phyloP scores from a whole-genome alignment of 1,140 invertebrate species.

The Heliconius eleuchia region DNA sequence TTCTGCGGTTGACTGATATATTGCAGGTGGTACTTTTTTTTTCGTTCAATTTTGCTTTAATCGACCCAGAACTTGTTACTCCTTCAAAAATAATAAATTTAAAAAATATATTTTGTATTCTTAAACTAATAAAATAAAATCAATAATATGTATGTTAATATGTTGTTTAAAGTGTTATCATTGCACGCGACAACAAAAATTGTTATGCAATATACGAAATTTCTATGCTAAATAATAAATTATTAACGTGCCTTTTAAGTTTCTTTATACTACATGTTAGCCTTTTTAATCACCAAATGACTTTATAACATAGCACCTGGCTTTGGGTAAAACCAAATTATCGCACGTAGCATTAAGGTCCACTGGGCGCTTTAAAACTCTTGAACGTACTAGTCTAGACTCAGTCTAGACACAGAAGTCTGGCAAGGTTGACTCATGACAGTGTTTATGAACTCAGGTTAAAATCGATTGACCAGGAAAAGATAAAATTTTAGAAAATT shows the following conservation, averaged over 20 bases:
- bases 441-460: conserved; percentile 45
- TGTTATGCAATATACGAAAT: no score
- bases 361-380: conserved; percentile 20
- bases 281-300: background rate
- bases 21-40: conserved; percentile 9
- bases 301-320: background rate
- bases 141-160: no score
- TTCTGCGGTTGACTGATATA: conserved; percentile 32
- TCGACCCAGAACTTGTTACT: background rate
- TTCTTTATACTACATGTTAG: background rate
- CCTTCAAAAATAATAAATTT: background rate
- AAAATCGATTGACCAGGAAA: conserved; percentile 44
- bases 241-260: no score
- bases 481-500: conserved; percentile 17
- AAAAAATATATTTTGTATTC: background rate
- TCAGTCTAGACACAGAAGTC: conserved; percentile 36
- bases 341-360: conserved; percentile 2
- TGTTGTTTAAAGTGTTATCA: no score
- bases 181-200: no score
- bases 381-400: conserved; percentile 54
- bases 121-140: no score
- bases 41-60: background rate
- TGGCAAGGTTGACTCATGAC: conserved; percentile 37
- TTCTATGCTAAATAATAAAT: no score
- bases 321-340: conserved; percentile 6